Conservation (phyloP, 2,888 invertebrate genomes). For the Kuschelorhynchus macadamiae region DNA sequence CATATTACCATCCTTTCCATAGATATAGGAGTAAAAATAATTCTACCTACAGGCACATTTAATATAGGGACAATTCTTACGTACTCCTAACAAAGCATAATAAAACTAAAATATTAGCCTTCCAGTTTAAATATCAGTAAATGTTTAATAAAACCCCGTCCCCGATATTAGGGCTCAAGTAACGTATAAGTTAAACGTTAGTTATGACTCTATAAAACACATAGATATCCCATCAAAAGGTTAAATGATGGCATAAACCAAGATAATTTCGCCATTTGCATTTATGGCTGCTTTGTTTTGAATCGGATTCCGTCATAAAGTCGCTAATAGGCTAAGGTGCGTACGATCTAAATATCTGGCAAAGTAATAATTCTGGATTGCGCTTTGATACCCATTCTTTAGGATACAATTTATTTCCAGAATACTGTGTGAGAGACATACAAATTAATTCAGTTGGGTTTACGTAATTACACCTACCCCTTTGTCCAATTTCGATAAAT, state of each 20-base stretch:
- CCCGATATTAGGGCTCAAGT: constrained; percentile 20
- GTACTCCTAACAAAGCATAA: not conserved
- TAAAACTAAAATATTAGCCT: not conserved
- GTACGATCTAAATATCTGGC: constrained; percentile 24
- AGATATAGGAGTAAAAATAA: too few relatives aligned
- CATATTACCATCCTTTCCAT: too few relatives aligned
- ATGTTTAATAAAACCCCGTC: constrained; percentile 19
- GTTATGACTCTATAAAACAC: constrained; percentile 64
- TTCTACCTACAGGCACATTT: not conserved
- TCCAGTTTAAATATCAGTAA: not conserved
- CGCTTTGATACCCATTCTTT: too few relatives aligned
- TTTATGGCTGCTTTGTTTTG: constrained; percentile 62
- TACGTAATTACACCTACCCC: too few relatives aligned
- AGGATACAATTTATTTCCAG: too few relatives aligned
- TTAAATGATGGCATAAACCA: constrained; percentile 63
- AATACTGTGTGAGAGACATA: too few relatives aligned
- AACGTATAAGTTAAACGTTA: constrained; percentile 50
- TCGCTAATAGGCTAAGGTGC: constrained; percentile 28
- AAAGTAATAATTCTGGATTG: not conserved
- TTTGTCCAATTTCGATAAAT: too few relatives aligned
- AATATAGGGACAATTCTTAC: not conserved
- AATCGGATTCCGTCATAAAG: constrained; percentile 54
- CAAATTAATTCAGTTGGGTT: too few relatives aligned
- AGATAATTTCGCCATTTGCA: constrained; percentile 66
- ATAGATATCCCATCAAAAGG: constrained; percentile 62